These are phyloP conservation scores for Tribolium madens DNA, from an alignment of 1,140 invertebrate species.

Conservation along the genomic window DNA sequence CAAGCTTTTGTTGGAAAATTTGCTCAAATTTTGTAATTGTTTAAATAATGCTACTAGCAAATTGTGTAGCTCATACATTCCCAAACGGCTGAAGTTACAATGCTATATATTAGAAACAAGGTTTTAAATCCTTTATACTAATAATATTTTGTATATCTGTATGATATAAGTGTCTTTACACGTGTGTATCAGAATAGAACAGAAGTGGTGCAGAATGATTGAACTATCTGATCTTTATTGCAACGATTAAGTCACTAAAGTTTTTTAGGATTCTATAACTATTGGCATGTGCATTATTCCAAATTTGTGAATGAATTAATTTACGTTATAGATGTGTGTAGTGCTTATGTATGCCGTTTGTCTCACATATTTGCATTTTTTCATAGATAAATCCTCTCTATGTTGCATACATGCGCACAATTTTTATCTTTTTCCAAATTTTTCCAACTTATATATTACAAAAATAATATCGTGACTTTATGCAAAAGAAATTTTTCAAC, in stretches of 20 bases:
- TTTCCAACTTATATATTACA: conserved; percentile 29
- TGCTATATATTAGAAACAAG: neutral
- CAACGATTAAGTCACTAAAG: conserved; percentile 34
- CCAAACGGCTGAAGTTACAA: conserved; percentile 5
- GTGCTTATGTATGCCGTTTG: conserved; percentile 61
- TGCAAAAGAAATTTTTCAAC: too few species aligned
- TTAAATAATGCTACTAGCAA: conserved; percentile 39
- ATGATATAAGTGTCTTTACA: neutral
- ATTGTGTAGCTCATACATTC: conserved; percentile 8
- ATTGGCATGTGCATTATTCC: conserved; percentile 58
- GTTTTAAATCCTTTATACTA: neutral
- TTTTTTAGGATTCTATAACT: conserved; percentile 30
- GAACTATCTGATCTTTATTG: conserved; percentile 55
- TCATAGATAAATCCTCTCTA: conserved; percentile 33
- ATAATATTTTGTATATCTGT: conserved; percentile 10
- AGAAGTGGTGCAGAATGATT: conserved; percentile 60
- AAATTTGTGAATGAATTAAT: conserved; percentile 48
- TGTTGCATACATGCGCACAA: conserved; percentile 58
- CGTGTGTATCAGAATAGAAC: neutral
- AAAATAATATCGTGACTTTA: neutral
- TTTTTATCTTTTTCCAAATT: conserved; percentile 38
- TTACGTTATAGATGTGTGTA: conserved; percentile 47
- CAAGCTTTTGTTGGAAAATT: conserved; percentile 53
- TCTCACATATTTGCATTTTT: conserved; percentile 31
- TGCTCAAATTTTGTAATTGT: conserved; percentile 42